phyloP scores from a whole-genome alignment of 2,113 vertebrate species.

The Pithys albifrons region DNA sequence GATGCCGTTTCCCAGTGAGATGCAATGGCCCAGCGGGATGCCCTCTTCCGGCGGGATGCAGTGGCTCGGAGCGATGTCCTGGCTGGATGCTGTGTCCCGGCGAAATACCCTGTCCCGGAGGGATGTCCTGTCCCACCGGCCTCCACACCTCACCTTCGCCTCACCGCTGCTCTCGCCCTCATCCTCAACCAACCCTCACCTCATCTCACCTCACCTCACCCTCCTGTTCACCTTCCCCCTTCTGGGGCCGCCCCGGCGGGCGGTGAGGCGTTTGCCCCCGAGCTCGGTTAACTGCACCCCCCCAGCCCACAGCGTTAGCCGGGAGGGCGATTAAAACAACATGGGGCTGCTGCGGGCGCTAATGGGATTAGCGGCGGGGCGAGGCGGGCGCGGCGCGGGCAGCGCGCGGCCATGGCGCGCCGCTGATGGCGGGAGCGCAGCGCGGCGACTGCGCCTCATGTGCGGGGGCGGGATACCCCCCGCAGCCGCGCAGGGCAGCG shows the following conservation, averaged over 20 bases:
- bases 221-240: not conserved
- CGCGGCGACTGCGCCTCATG: conserved; percentile 37
- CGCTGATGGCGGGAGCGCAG: conserved; percentile 34
- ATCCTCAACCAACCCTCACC: not conserved
- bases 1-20: too few relatives aligned
- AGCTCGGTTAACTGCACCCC: not conserved
- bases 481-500: not conserved
- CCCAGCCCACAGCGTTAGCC: not conserved
- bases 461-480: conserved; percentile 38
- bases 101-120: too few relatives aligned
- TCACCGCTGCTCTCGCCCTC: not conserved
- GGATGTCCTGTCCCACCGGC: too few relatives aligned
- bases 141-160: not conserved
- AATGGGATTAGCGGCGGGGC: conserved; percentile 77
- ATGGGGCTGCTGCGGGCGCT: conserved; percentile 71
- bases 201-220: not conserved
- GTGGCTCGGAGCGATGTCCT: too few relatives aligned
- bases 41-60: too few relatives aligned
- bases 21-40: too few relatives aligned
- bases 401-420: conserved; percentile 10
- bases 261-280: not conserved
- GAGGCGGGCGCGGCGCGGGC: not conserved
- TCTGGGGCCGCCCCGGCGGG: not conserved
- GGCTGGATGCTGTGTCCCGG: too few relatives aligned
- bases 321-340: not conserved